Evolutionary conservation across 2,797 vertebrate genomes (phyloP), one percentile per base, ranked within the genome.

Genomic region (Buceros bicornis): DNA sequence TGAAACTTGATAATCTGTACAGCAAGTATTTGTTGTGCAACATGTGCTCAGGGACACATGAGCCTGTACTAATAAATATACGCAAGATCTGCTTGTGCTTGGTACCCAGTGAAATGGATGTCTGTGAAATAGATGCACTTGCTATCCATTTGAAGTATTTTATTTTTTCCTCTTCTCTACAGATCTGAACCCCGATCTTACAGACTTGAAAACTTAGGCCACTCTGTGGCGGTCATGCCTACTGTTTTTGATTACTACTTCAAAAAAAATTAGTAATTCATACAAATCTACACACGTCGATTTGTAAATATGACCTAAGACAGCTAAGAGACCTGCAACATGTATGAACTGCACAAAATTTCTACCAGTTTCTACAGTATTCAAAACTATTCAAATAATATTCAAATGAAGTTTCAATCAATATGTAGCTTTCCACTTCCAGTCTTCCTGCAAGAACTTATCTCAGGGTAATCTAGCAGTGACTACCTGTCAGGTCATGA

Each of bases 21-120:
- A 37, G 25, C 50, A 20, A 69, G 22, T 73, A 61, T 60, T 77
- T 77, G 15, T 51, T 89, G n/a, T 35, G 13, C 18, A 88, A 70
- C 6, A 57, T 1, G 0, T 19, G 29, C 21, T 42, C 14, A 74
- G 24, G 6, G 8, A 21, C 6, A 28, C 8, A 4, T 2, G 1
- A 42, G 14, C 17, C 28, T 35, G 10, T 37, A 37, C 35, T 77
- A 71, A 65, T 7, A 70, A 51, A 71, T 12, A 57, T 2, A 29
- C 5, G 33, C 7, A 47, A 58, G 37, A 35, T 61, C 11, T 58
- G 2, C 12, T 22, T 31, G 3, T 56, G 10, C 11, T 20, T 17
- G 14, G 12, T 40, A 48, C 48, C 9, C 31, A 35, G 28, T 31
- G 50, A 80, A 54, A 8, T 13, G 4, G 40, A 2, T 35, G 9